These are phyloP conservation scores for Pomacea canaliculata DNA, from an alignment of 2,888 invertebrate species.

Conservation along the genomic window DNA sequence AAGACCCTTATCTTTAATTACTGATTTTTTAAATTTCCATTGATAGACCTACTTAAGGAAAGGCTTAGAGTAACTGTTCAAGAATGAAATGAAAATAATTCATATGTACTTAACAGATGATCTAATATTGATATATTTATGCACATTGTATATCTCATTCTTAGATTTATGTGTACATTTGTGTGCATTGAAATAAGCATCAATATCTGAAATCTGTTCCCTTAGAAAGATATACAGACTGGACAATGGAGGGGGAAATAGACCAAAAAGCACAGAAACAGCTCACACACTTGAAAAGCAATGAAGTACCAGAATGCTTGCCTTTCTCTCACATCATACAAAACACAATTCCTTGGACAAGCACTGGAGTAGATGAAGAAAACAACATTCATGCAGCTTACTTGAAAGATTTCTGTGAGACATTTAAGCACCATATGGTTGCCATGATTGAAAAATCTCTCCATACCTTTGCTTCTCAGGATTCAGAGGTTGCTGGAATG, in stretches of 20 bases:
- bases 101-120: too few species aligned
- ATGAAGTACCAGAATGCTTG: constrained; percentile 38
- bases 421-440: constrained; percentile 43
- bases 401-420: constrained; percentile 42
- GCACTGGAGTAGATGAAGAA: constrained; percentile 34
- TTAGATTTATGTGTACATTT: too few species aligned
- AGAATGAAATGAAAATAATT: too few species aligned
- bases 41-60: too few species aligned
- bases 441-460: constrained; percentile 43
- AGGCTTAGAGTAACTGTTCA: too few species aligned
- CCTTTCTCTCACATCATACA: constrained; percentile 35
- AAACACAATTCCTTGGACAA: constrained; percentile 46
- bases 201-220: too few species aligned
- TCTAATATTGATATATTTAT: too few species aligned
- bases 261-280: constrained; percentile 48
- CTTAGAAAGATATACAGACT: constrained; percentile 50
- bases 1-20: too few species aligned
- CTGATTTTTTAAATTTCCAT: too few species aligned
- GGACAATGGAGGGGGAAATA: constrained; percentile 36
- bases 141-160: too few species aligned
- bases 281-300: constrained; percentile 41
- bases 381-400: constrained; percentile 42
- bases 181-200: too few species aligned
- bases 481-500: constrained; percentile 32
- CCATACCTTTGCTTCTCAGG: constrained; percentile 13